Percentiles rank a stretch among this genome's conserved stretches.
Evolutionary conservation across 1,140 invertebrate genomes (phyloP).

Genomic region (Neoseiulus cucumeris): DNA sequence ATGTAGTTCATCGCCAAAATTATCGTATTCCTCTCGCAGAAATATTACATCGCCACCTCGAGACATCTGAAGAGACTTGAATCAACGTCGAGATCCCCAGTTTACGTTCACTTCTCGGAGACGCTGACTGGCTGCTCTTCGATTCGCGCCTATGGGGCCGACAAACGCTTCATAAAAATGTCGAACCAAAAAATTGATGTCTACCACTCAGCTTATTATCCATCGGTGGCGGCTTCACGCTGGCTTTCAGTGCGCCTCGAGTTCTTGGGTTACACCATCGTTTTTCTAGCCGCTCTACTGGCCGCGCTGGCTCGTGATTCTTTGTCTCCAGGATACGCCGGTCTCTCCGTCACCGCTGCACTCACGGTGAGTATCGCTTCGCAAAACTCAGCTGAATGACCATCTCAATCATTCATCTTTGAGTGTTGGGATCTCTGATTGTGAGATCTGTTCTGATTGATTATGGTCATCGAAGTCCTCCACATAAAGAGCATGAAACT

Average conservation of each 20-base stretch:
- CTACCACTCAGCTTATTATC: slow-evolving; percentile 30
- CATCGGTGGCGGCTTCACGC: slow-evolving; percentile 21
- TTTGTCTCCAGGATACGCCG: slow-evolving; percentile 53
- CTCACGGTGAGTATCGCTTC: slow-evolving; percentile 51
- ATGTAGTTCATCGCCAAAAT: no score
- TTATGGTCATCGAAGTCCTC: no score
- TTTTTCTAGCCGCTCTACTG: slow-evolving; percentile 25
- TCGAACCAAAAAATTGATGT: slow-evolving; percentile 28
- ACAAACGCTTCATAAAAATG: slow-evolving; percentile 22
- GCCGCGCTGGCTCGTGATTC: slow-evolving; percentile 36
- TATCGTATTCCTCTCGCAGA: no score
- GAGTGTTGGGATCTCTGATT: no score
- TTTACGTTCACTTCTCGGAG: slow-evolving; percentile 95
- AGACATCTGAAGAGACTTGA: slow-evolving; percentile 84
- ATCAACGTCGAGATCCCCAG: slow-evolving; percentile 86
- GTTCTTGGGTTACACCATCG: slow-evolving; percentile 25
- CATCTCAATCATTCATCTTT: no score
- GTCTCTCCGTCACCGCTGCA: slow-evolving; percentile 71
- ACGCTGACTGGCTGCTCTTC: slow-evolving; percentile 44
- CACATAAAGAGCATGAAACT: no score
- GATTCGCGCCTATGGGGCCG: slow-evolving; percentile 31
- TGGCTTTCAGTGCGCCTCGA: slow-evolving; percentile 29
- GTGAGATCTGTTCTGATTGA: no score
- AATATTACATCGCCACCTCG: slow-evolving; percentile 82
- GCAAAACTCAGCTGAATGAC: no score